phyloP scores from a whole-genome alignment of 2,888 invertebrate genomes.

The Neelides folsomi region DNA sequence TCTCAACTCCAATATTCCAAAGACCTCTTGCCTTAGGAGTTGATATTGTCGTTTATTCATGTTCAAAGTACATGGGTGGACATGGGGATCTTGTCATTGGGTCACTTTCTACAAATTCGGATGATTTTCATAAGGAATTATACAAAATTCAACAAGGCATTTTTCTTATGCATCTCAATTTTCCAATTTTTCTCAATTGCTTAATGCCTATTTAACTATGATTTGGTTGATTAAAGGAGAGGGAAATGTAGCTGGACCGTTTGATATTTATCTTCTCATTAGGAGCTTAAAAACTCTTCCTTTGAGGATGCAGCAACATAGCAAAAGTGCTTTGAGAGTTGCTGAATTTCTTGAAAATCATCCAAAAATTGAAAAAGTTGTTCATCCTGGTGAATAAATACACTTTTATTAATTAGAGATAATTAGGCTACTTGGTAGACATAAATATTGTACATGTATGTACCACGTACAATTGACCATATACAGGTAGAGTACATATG shows the following conservation, averaged over 20 bases:
- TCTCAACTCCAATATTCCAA: conserved; percentile 45
- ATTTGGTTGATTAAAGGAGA: conserved; percentile 47
- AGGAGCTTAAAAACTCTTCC: conserved; percentile 85
- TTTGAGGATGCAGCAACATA: conserved; percentile 79
- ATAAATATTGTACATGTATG: too few species aligned
- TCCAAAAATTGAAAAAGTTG: conserved; percentile 60
- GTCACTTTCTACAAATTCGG: conserved; percentile 58
- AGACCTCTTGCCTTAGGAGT: conserved; percentile 77
- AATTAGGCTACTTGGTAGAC: neutral
- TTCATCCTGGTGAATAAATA: conserved; percentile 56
- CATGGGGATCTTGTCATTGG: conserved; percentile 97
- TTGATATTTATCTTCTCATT: conserved; percentile 87
- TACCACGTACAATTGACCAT: too few species aligned
- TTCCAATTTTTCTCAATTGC: neutral
- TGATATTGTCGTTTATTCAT: conserved; percentile 75
- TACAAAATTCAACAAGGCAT: conserved; percentile 75
- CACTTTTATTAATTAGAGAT: neutral
- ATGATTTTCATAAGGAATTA: conserved; percentile 54
- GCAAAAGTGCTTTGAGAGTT: conserved; percentile 58
- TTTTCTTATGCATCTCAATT: neutral
- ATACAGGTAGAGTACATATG: too few species aligned
- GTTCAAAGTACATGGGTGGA: conserved; percentile 97
- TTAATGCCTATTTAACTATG: neutral
- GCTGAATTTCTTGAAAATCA: conserved; percentile 71
- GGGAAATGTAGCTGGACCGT: conserved; percentile 87